Conservation (phyloP, 2,113 vertebrate genomes). For the Catharus bicknelli region DNA sequence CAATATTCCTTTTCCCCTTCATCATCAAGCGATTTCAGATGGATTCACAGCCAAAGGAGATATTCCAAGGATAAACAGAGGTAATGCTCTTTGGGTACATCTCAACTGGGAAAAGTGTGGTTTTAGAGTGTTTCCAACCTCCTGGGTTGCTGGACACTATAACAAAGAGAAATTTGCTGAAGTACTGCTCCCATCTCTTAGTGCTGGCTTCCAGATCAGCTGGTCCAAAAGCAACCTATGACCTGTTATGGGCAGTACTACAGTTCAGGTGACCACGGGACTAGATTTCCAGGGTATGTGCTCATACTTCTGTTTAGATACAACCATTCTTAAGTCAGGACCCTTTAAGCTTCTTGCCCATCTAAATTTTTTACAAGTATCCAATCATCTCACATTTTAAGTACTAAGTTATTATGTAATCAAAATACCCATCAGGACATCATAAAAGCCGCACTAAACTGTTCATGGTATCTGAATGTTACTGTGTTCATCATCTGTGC, state of each 20-base stretch:
- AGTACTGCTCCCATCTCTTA: neutral
- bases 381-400: neutral
- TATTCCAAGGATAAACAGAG: neutral
- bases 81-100: neutral
- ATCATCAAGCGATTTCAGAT: neutral
- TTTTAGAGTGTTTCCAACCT: neutral
- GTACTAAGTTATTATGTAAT: neutral
- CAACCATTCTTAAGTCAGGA: neutral
- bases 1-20: neutral
- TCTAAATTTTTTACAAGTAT: neutral
- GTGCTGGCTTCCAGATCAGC: neutral
- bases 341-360: neutral
- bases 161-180: neutral
- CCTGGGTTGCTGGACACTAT: neutral
- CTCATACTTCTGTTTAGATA: neutral
- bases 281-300: neutral
- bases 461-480: neutral
- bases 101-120: neutral
- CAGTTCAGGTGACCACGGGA: neutral
- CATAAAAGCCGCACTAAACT: neutral
- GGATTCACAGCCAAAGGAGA: neutral
- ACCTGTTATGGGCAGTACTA: neutral
- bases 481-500: neutral
- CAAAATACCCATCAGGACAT: neutral
- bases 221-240: neutral